A percentile compares a stretch with the other conserved stretches of the same genome.
phyloP scores from a whole-genome alignment of 2,888 invertebrate genomes.

The Dugesia japonica region DNA sequence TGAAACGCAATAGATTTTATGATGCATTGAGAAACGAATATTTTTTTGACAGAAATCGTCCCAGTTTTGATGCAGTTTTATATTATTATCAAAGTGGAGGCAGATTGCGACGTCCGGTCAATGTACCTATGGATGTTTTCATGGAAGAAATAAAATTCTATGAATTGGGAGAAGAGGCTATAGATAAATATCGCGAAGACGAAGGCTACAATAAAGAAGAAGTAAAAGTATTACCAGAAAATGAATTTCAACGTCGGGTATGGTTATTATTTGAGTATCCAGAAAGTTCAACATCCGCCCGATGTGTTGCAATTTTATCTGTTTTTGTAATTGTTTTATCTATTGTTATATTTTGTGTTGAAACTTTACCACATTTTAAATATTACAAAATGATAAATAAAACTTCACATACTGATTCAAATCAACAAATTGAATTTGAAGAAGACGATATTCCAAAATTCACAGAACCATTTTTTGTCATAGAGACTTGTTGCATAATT shows the following conservation, averaged over 20 bases:
- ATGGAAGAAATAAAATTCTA: slow-evolving; percentile 98
- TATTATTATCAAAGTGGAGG: slow-evolving; percentile 88
- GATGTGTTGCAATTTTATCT: slow-evolving; percentile 94
- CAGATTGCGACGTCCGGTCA: slow-evolving; percentile 83
- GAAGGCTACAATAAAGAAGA: slow-evolving; percentile 98
- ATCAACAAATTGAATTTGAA: slow-evolving; percentile 20
- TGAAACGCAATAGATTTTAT: slow-evolving; percentile 74
- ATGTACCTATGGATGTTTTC: slow-evolving; percentile 89
- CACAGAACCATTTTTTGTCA: slow-evolving; percentile 70
- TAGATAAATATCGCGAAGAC: slow-evolving; percentile 58
- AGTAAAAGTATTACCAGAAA: slow-evolving; percentile 86
- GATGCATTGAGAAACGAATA: slow-evolving; percentile 94
- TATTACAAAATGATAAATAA: slow-evolving; percentile 61
- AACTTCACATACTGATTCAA: slow-evolving; percentile 25
- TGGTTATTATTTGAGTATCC: slow-evolving; percentile 99
- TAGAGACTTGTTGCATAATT: slow-evolving; percentile 95
- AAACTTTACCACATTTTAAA: slow-evolving; percentile 95
- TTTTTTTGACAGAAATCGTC: slow-evolving; percentile 96
- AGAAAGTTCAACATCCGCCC: slow-evolving; percentile 92
- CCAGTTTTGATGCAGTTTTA: slow-evolving; percentile 95
- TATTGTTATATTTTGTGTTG: slow-evolving; percentile 97
- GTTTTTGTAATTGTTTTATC: slow-evolving; percentile 93
- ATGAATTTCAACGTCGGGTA: slow-evolving; percentile 88
- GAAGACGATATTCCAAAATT: slow-evolving; percentile 36
- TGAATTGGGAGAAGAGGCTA: slow-evolving; percentile 80